phyloP scores from a whole-genome alignment of 2,888 invertebrate species.

The Melinopterus prodromus region DNA sequence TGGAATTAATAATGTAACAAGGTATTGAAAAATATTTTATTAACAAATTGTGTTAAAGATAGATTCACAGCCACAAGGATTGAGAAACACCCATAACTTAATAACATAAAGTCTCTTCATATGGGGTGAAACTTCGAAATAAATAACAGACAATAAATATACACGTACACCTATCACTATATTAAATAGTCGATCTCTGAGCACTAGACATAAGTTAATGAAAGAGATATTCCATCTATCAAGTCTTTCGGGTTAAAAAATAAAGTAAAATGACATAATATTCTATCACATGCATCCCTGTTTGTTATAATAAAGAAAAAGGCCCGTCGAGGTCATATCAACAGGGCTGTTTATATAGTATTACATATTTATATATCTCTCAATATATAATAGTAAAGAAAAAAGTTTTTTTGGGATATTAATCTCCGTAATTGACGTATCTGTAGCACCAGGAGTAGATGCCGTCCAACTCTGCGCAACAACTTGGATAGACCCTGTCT shows the following conservation, averaged over 20 bases:
- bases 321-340: not conserved
- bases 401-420: not conserved
- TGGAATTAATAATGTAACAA: not conserved
- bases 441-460: constrained; percentile 27
- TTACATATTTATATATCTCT: not conserved
- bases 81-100: not conserved
- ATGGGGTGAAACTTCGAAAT: not conserved
- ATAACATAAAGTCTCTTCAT: constrained; percentile 4
- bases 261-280: constrained; percentile 5
- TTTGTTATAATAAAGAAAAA: not conserved
- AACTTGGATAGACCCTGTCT: constrained; percentile 28
- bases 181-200: not conserved
- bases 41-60: not conserved
- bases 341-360: not conserved
- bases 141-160: not conserved
- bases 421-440: constrained; percentile 29
- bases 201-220: constrained; percentile 8
- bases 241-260: not conserved
- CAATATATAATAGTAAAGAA: not conserved
- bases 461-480: constrained; percentile 27
- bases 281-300: constrained; percentile 19
- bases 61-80: not conserved
- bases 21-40: not conserved
- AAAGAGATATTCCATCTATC: constrained; percentile 6
- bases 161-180: not conserved